These are phyloP conservation scores for Bilobella aurantiaca DNA, from an alignment of 1,140 invertebrate genomes.

Conservation along the genomic window DNA sequence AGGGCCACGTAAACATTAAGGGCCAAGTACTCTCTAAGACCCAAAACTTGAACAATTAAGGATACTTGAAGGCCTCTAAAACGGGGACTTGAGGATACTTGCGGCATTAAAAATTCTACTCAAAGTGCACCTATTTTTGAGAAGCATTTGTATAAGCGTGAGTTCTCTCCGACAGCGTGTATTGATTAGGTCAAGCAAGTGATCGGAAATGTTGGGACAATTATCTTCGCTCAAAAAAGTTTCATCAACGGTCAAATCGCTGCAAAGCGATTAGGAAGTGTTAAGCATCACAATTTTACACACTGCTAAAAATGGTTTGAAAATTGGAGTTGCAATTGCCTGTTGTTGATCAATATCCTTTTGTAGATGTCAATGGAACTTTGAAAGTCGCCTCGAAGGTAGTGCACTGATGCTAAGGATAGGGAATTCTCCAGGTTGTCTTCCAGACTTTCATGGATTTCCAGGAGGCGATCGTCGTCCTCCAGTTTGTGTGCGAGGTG, in stretches of 20 bases:
- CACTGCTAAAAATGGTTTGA: background rate
- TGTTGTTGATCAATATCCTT: constrained; percentile 78
- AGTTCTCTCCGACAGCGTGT: constrained; percentile 18
- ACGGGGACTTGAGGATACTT: background rate
- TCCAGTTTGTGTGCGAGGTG: constrained; percentile 88
- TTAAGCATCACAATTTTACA: too few species aligned
- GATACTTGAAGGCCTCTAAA: constrained; percentile 11
- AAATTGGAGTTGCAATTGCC: constrained; percentile 43
- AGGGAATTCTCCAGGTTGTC: constrained; percentile 90
- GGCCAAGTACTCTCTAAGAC: constrained; percentile 74
- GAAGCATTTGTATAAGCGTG: constrained; percentile 11
- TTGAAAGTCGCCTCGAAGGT: constrained; percentile 88
- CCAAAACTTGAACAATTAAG: constrained; percentile 15
- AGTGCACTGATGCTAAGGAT: constrained; percentile 91
- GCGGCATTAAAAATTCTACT: background rate
- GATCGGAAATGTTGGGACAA: constrained; percentile 16
- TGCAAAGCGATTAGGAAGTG: background rate
- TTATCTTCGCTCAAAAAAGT: background rate
- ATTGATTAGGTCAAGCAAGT: constrained; percentile 21
- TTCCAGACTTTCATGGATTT: constrained; percentile 68
- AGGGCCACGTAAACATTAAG: constrained; percentile 94
- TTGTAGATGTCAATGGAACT: constrained; percentile 99
- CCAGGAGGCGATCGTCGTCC: constrained; percentile 62
- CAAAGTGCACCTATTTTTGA: constrained; percentile 10
- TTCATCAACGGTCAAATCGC: constrained; percentile 1